A percentile compares a stretch with the other conserved stretches of the same genome.
Conservation (phyloP, 2,113 vertebrate genomes). For the Synodontis membranacea region DNA sequence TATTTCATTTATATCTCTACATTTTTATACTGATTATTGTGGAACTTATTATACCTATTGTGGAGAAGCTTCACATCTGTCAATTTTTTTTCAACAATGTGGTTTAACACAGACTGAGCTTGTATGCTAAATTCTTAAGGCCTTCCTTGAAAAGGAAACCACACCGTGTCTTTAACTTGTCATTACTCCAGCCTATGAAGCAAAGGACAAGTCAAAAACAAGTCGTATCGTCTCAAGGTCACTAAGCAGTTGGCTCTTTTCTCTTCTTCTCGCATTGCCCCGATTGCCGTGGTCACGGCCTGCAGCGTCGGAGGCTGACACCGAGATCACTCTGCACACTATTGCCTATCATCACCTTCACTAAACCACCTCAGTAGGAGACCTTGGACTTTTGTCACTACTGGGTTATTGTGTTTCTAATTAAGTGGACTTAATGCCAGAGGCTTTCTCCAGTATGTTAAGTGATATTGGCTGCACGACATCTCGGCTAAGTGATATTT, state of each 20-base stretch:
- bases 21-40: background rate
- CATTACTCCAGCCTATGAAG: conserved; percentile 19
- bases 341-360: conserved; percentile 60
- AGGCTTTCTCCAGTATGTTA: conserved; percentile 61
- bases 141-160: conserved; percentile 33
- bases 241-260: conserved; percentile 47
- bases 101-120: conserved; percentile 22
- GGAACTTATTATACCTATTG: no score
- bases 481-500: conserved; percentile 47
- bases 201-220: conserved; percentile 46
- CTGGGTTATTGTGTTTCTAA: conserved; percentile 73
- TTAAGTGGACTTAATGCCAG: conserved; percentile 63
- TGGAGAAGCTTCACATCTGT: background rate
- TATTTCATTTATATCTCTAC: background rate
- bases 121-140: conserved; percentile 11
- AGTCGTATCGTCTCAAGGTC: conserved; percentile 37
- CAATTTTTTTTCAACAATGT: conserved; percentile 36
- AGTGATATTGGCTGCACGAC: conserved; percentile 58
- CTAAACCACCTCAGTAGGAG: conserved; percentile 57
- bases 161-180: conserved; percentile 48
- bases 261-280: conserved; percentile 29
- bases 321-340: conserved; percentile 57
- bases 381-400: conserved; percentile 65
- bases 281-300: conserved; percentile 42
- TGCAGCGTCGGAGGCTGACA: conserved; percentile 45